Evolutionary conservation across 1,140 invertebrate species (phyloP).

Genomic region (Holotrichia oblita): DNA sequence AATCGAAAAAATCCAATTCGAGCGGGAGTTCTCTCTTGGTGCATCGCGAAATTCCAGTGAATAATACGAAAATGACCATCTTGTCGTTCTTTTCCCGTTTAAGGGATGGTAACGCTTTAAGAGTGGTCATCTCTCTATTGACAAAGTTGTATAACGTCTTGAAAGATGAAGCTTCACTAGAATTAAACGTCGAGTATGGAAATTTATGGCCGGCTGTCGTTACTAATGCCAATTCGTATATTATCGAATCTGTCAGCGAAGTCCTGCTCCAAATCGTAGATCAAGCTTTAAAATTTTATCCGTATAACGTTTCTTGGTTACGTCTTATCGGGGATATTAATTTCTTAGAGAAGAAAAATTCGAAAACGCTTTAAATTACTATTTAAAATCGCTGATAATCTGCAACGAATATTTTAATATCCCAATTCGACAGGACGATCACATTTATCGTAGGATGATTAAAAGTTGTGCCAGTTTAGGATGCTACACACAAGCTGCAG

Average conservation of each 20-base stretch:
- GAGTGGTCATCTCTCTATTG: slow-evolving; percentile 81
- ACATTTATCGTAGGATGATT: slow-evolving; percentile 84
- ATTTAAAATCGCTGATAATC: slow-evolving; percentile 85
- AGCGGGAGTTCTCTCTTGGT: slow-evolving; percentile 60
- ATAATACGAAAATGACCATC: slow-evolving; percentile 62
- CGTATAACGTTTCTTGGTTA: slow-evolving; percentile 81
- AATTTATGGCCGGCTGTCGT: slow-evolving; percentile 84
- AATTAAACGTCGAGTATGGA: slow-evolving; percentile 82
- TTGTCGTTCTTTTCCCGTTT: slow-evolving; percentile 70
- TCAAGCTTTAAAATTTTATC: slow-evolving; percentile 76
- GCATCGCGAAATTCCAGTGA: slow-evolving; percentile 62
- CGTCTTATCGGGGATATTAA: slow-evolving; percentile 88
- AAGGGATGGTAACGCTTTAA: slow-evolving; percentile 79
- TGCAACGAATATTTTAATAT: slow-evolving; percentile 86
- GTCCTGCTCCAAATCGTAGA: slow-evolving; percentile 73
- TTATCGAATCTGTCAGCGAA: slow-evolving; percentile 73
- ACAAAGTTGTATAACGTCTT: slow-evolving; percentile 81
- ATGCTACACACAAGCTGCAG: slow-evolving; percentile 93
- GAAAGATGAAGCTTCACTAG: slow-evolving; percentile 81
- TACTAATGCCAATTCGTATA: slow-evolving; percentile 76
- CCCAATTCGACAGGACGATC: slow-evolving; percentile 82
- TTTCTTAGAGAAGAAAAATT: slow-evolving; percentile 81
- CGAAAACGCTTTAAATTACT: slow-evolving; percentile 84
- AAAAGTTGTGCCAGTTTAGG: slow-evolving; percentile 88
- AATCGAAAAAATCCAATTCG: slow-evolving; percentile 65